These are phyloP conservation scores for Fabriciana adippe DNA, from an alignment of 2,888 invertebrate species.

Conservation along the genomic window DNA sequence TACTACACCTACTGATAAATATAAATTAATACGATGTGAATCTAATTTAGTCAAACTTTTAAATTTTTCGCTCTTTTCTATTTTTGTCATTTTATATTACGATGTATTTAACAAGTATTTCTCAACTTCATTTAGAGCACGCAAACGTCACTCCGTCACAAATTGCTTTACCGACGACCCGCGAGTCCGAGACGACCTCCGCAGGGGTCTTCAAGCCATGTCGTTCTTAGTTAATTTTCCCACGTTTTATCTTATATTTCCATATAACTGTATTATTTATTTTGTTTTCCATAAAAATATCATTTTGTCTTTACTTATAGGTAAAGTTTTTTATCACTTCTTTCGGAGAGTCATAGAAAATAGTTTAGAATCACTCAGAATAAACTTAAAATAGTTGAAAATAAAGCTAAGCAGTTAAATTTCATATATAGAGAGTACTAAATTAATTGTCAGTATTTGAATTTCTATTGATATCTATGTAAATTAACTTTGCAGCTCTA, in stretches of 20 bases:
- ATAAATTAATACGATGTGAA: background rate
- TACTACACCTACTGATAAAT: background rate
- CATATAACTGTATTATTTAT: background rate
- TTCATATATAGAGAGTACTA: too few species aligned
- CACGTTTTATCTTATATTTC: background rate
- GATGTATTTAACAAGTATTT: slow-evolving; percentile 17
- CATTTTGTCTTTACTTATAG: too few species aligned
- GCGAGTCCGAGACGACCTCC: slow-evolving; percentile 24
- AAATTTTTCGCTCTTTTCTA: background rate
- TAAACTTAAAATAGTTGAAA: too few species aligned
- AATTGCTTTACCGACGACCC: slow-evolving; percentile 71
- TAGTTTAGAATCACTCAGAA: too few species aligned
- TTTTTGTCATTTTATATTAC: slow-evolving; percentile 8
- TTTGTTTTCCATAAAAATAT: background rate
- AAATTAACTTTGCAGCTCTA: too few species aligned
- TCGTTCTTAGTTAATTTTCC: background rate
- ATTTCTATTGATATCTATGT: too few species aligned
- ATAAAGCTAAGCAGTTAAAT: too few species aligned
- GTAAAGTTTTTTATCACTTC: too few species aligned
- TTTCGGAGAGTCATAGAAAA: too few species aligned
- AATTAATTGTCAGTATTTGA: too few species aligned
- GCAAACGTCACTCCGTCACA: slow-evolving; percentile 60
- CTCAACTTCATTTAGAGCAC: slow-evolving; percentile 33
- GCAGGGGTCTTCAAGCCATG: slow-evolving; percentile 46
- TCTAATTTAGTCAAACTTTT: background rate